Base-by-base conservation (phyloP, 2,797 vertebrate species). In the Ctenochaetus hawaiiensis region DNA sequence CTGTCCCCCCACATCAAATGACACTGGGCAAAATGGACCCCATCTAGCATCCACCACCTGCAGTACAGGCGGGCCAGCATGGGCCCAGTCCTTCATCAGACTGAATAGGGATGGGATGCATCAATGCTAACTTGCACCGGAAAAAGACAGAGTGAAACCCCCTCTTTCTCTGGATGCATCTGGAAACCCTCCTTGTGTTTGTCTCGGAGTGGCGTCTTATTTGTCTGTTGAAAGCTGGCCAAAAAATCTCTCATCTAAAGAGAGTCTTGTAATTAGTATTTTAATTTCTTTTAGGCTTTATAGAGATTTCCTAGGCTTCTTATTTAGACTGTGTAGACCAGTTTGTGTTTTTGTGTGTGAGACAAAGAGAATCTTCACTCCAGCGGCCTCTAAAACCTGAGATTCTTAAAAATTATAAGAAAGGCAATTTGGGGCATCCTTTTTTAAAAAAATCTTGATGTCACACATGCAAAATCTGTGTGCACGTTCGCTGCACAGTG, bases 21-120 rank as follows among this genome's bases (percentile, higher is more conserved):
- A 90, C 84, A 83, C 10, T 23, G 81, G 85, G 85, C 85, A 87
- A 88, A 91, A 93, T 84, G 78, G 85, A 89, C 87, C 80, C 81
- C 78, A 75, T 85, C 78, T 72, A 65, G 72, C 81, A 86, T 81
- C 75, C 82, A 63, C 61, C 83, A 92, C 89, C 90, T 90, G 87
- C 74, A 80, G 51, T 64, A 65, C 65, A 80, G 56, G 34, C 76
- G 75, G 77, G 45, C 67, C 63, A 66, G 78, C 2, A 3, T 72
- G 20, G 37, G 51, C 65, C 77, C 12, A n/a, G 72, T 23, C 9
- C 14, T 67, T 56, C 53, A 57, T 69, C 26, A 64, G 54, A 39
- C 53, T 43, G 17, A 71, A 53, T 61, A 47, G n/a, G 22, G 79
- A 71, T 51, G 26, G 8, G 61, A 53, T 57, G 20, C 47, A 56